Evolutionary conservation across 2,888 invertebrate species (phyloP).

Genomic region (Drosophila tanythrix): DNA sequence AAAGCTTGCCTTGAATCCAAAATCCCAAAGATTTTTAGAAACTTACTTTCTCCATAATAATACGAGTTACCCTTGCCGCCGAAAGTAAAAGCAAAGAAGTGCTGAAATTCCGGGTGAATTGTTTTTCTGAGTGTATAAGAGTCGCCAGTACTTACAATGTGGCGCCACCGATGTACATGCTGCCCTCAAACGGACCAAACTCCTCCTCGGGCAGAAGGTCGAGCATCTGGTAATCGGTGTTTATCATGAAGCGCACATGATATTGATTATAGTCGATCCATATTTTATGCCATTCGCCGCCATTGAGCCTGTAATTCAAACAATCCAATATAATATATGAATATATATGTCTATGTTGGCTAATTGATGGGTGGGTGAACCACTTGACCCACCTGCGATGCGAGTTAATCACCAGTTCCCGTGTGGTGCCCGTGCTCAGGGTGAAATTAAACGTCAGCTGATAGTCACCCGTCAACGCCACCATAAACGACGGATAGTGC

Average conservation of each 20-base stretch:
- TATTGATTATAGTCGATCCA: conserved; percentile 98
- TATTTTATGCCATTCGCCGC: conserved; percentile 98
- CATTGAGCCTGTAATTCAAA: conserved; percentile 89
- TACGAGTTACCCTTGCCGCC: background rate
- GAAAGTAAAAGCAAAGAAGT: background rate
- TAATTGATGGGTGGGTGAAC: conserved; percentile 1
- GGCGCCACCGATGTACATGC: conserved; percentile 97
- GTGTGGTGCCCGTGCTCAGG: conserved; percentile 92
- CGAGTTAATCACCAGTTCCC: conserved; percentile 93
- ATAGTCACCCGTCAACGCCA: conserved; percentile 94
- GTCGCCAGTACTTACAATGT: conserved; percentile 89
- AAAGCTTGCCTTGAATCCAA: no score
- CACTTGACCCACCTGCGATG: conserved; percentile 86
- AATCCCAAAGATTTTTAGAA: background rate
- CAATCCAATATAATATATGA: conserved; percentile 61
- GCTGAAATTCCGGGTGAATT: fast-evolving
- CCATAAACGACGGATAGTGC: conserved; percentile 96
- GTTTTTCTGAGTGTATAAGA: background rate
- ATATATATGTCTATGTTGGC: background rate
- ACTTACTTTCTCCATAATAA: background rate
- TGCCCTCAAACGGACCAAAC: conserved; percentile 96
- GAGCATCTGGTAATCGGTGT: conserved; percentile 95
- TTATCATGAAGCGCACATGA: conserved; percentile 96
- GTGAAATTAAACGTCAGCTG: conserved; percentile 96
- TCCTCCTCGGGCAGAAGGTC: conserved; percentile 93